Percentiles rank a stretch among this genome's conserved stretches.
Evolutionary conservation across 2,797 vertebrate species (phyloP).

Genomic region (Danio choprae): DNA sequence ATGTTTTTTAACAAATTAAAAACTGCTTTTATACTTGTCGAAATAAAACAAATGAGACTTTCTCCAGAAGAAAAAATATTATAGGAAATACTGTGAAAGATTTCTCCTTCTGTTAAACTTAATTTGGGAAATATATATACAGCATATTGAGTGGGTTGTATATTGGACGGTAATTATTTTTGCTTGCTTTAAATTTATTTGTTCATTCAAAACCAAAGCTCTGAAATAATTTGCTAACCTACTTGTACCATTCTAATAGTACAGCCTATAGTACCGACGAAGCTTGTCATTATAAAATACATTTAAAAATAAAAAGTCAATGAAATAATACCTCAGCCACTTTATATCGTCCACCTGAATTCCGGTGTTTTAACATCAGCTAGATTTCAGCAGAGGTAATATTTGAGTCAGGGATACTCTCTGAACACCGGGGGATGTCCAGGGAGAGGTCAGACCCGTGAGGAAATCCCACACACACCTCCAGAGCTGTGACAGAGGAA

Average conservation of each 20-base stretch:
- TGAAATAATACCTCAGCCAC: background rate
- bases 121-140: no score
- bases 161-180: background rate
- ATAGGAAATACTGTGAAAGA: no score
- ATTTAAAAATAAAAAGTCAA: no score
- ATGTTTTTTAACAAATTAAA: no score
- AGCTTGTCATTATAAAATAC: background rate
- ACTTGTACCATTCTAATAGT: background rate
- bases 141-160: background rate
- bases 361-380: slow-evolving; percentile 7
- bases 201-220: background rate
- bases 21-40: no score
- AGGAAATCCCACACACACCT: slow-evolving; percentile 21
- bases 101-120: no score
- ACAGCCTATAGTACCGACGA: background rate
- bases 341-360: background rate
- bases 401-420: background rate
- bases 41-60: no score
- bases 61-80: no score
- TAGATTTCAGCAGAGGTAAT: background rate
- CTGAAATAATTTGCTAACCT: background rate
- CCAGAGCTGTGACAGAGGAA: slow-evolving; percentile 10
- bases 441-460: background rate
- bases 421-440: background rate
- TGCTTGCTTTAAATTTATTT: background rate